Percentiles rank a stretch among this genome's conserved stretches.
Conservation (phyloP, 1,140 invertebrate species). For the Battus philenor region DNA sequence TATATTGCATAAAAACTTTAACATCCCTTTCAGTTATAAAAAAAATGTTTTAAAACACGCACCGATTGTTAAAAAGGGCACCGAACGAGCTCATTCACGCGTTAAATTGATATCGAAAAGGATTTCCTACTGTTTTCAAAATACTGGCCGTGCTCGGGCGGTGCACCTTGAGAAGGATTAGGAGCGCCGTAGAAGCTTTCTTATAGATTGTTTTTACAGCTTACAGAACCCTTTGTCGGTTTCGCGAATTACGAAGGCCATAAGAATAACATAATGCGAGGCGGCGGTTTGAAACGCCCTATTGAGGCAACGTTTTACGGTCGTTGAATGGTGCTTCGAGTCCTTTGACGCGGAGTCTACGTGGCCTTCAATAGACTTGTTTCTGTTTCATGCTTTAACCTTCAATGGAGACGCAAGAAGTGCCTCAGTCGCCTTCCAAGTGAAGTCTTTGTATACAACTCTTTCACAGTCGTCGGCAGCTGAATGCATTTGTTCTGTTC, state of each 20-base stretch:
- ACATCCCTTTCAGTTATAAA: constrained; percentile 19
- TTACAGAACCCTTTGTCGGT: constrained; percentile 64
- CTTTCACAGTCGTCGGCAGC: constrained; percentile 3
- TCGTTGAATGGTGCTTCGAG: constrained; percentile 51
- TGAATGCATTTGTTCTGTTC: constrained; percentile 2
- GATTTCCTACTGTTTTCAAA: constrained; percentile 72
- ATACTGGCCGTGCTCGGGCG: constrained; percentile 47
- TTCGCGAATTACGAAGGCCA: constrained; percentile 36
- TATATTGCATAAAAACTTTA: too few species aligned
- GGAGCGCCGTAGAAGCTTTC: constrained; percentile 36
- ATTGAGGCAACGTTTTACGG: constrained; percentile 45
- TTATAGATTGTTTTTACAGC: constrained; percentile 71
- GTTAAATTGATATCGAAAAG: constrained; percentile 69
- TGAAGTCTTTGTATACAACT: constrained; percentile 7
- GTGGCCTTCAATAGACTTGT: constrained; percentile 56
- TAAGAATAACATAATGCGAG: constrained; percentile 36
- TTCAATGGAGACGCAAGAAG: constrained; percentile 45
- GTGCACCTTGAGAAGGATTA: constrained; percentile 64
- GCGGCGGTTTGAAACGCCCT: constrained; percentile 30
- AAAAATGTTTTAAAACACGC: constrained; percentile 40
- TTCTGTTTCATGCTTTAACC: constrained; percentile 58
- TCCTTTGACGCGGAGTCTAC: constrained; percentile 55
- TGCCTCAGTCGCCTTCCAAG: constrained; percentile 21
- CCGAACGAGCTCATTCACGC: constrained; percentile 48
- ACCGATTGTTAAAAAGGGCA: constrained; percentile 39